Conservation (phyloP, 1,140 invertebrate genomes). For the Oncopodura yosiiana region DNA sequence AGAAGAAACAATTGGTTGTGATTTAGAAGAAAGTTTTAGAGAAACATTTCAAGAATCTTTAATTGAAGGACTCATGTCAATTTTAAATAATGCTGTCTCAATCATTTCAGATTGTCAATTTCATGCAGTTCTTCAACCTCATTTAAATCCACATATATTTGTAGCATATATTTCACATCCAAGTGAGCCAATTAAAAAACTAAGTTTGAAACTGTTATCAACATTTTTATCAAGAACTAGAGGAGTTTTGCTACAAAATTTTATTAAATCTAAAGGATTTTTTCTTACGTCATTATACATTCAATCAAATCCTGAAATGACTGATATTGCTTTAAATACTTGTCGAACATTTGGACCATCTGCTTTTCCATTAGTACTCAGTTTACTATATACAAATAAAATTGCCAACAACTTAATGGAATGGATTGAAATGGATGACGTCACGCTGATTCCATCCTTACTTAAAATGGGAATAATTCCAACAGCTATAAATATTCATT, state of each 20-base stretch:
- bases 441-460: slow-evolving; percentile 16
- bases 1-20: slow-evolving; percentile 15
- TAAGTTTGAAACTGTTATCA: slow-evolving; percentile 27
- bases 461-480: slow-evolving; percentile 29
- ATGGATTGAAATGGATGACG: slow-evolving; percentile 25
- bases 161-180: slow-evolving; percentile 29
- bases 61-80: slow-evolving; percentile 29
- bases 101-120: slow-evolving; percentile 31
- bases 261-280: slow-evolving; percentile 29
- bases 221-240: slow-evolving; percentile 26
- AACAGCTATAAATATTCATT: slow-evolving; percentile 20
- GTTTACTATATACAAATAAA: slow-evolving; percentile 19
- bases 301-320: slow-evolving; percentile 17
- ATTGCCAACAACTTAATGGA: slow-evolving; percentile 20
- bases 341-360: slow-evolving; percentile 30
- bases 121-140: slow-evolving; percentile 18
- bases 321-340: slow-evolving; percentile 17
- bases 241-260: slow-evolving; percentile 15
- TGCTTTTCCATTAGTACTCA: slow-evolving; percentile 24
- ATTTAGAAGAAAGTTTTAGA: slow-evolving; percentile 12
- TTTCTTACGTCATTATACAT: slow-evolving; percentile 31
- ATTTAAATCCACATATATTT: slow-evolving; percentile 26
- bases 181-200: slow-evolving; percentile 21
- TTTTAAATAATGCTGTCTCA: slow-evolving; percentile 28
- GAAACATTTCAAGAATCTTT: slow-evolving; percentile 30